Evolutionary conservation across 2,797 vertebrate species (phyloP).

Genomic region (Philypnodon macrostomus): DNA sequence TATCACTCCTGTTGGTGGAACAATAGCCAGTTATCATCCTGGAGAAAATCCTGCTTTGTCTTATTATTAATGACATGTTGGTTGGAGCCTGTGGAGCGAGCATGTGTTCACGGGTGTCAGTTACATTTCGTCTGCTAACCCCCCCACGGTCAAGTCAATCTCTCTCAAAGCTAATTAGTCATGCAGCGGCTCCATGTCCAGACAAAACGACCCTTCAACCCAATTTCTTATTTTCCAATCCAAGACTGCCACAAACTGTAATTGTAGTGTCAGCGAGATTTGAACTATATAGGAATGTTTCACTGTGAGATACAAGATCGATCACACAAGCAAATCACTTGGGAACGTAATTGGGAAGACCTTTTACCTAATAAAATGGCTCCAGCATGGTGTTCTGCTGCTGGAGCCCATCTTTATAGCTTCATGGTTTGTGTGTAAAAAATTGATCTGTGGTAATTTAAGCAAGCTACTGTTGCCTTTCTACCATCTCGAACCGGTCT

Average conservation of each 20-base stretch:
- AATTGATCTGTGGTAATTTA: no score
- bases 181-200: slow-evolving; percentile 50
- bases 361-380: no score
- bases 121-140: slow-evolving; percentile 12
- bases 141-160: slow-evolving; percentile 19
- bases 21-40: neutral
- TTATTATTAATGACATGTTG: slow-evolving; percentile 10
- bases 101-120: neutral
- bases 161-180: slow-evolving; percentile 54
- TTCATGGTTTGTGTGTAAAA: no score
- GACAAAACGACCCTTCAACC: slow-evolving; percentile 49
- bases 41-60: no score
- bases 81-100: slow-evolving; percentile 4
- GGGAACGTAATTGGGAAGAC: no score
- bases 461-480: no score
- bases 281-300: neutral
- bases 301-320: neutral
- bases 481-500: no score
- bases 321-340: neutral
- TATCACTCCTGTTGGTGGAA: neutral
- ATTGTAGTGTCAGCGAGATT: slow-evolving; percentile 56
- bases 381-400: neutral
- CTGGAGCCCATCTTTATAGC: no score
- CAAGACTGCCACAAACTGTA: slow-evolving; percentile 55
- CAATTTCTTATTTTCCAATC: slow-evolving; percentile 61